These are phyloP conservation scores for Caretta caretta DNA, from an alignment of 2,113 vertebrate species.

Conservation along the genomic window DNA sequence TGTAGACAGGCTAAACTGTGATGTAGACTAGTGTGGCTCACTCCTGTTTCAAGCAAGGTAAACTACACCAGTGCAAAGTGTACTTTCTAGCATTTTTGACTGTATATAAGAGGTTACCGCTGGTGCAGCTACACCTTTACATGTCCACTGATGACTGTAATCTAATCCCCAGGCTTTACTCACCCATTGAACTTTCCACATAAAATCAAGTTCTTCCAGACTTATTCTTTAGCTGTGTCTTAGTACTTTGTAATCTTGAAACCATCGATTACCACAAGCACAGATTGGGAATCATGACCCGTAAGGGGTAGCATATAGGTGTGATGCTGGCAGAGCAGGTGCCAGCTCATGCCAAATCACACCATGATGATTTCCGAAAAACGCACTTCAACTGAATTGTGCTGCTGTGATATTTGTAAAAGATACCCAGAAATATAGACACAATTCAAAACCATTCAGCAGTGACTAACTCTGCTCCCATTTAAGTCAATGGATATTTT, in stretches of 20 bases:
- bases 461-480: too few relatives aligned
- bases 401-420: too few relatives aligned
- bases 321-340: too few relatives aligned
- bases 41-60: neutral
- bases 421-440: too few relatives aligned
- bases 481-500: too few relatives aligned
- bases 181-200: slow-evolving; percentile 9
- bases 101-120: too few relatives aligned
- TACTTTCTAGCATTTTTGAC: neutral
- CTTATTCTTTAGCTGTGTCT: neutral
- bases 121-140: too few relatives aligned
- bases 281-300: neutral
- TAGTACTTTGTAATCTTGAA: slow-evolving; percentile 24
- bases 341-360: too few relatives aligned
- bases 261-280: slow-evolving; percentile 10
- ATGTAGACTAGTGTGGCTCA: neutral
- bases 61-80: neutral
- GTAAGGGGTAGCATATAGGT: slow-evolving; percentile 5
- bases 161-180: neutral
- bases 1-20: neutral
- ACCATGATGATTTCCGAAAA: too few relatives aligned
- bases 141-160: too few relatives aligned
- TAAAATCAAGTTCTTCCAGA: slow-evolving; percentile 16
- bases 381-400: too few relatives aligned
- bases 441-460: too few relatives aligned